These are phyloP conservation scores for Deroplatys truncata DNA, from an alignment of 2,888 invertebrate genomes.

Conservation along the genomic window DNA sequence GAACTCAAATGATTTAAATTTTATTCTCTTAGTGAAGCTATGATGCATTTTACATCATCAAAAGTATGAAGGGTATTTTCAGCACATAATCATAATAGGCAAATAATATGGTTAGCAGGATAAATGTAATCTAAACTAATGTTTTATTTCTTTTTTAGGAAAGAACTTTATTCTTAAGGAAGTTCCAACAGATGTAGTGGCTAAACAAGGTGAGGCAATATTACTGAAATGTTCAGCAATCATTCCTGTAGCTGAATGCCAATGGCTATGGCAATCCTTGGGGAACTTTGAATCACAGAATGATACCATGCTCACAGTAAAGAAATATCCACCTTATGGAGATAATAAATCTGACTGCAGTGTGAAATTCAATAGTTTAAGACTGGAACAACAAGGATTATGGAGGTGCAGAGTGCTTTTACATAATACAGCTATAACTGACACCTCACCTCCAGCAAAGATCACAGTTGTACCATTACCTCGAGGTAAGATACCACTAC, in stretches of 20 bases:
- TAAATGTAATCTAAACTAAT: too few relatives aligned
- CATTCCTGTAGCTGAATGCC: slow-evolving; percentile 41
- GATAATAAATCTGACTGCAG: slow-evolving; percentile 44
- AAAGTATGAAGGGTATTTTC: too few relatives aligned
- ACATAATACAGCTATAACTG: neutral
- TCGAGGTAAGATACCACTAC: neutral
- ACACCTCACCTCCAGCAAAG: neutral
- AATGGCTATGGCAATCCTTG: slow-evolving; percentile 43
- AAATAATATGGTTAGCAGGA: too few relatives aligned
- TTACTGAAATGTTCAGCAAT: slow-evolving; percentile 37
- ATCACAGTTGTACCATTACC: neutral
- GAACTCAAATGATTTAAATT: too few relatives aligned
- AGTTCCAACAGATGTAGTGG: neutral
- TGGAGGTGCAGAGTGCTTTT: slow-evolving; percentile 40
- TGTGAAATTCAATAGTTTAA: slow-evolving; percentile 42
- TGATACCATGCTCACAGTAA: slow-evolving; percentile 35
- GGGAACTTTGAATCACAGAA: slow-evolving; percentile 26
- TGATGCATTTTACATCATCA: too few relatives aligned
- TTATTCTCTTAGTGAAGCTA: too few relatives aligned
- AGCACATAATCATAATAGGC: too few relatives aligned
- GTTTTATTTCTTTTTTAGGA: neutral
- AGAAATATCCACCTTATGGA: slow-evolving; percentile 43
- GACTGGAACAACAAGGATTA: slow-evolving; percentile 43
- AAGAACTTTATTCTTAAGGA: neutral
- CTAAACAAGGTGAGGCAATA: neutral